These are phyloP conservation scores for Melanotaenia duboulayi DNA, from an alignment of 2,113 vertebrate species.

Conservation along the genomic window DNA sequence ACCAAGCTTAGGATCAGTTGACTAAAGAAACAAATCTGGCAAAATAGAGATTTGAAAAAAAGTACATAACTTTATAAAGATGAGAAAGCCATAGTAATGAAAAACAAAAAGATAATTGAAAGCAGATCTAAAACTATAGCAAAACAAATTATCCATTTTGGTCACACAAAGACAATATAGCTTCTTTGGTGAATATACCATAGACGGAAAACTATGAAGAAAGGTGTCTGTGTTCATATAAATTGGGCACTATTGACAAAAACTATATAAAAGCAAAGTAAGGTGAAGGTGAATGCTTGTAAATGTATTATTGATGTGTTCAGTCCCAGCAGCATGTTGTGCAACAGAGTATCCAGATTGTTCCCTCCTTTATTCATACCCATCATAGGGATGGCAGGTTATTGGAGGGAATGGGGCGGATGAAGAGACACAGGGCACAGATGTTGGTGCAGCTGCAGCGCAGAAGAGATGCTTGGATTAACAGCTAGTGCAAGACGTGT, in stretches of 20 bases:
- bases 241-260: conserved; percentile 12
- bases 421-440: conserved; percentile 87
- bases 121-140: neutral
- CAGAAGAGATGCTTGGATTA: conserved; percentile 62
- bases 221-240: neutral
- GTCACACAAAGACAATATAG: neutral
- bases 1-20: too few species aligned
- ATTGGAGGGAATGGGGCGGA: conserved; percentile 90
- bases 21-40: too few species aligned
- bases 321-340: conserved; percentile 69
- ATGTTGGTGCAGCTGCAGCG: conserved; percentile 89
- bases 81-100: too few species aligned
- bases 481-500: conserved; percentile 59
- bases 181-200: neutral
- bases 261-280: conserved; percentile 21
- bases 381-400: conserved; percentile 88
- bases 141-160: too few species aligned
- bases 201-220: neutral
- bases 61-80: too few species aligned
- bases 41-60: too few species aligned
- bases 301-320: conserved; percentile 74
- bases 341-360: conserved; percentile 82
- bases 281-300: conserved; percentile 40
- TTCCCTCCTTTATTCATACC: conserved; percentile 85
- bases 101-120: neutral